Conservation (phyloP, 2,888 invertebrate genomes). For the Meiosimyza platycephala region DNA sequence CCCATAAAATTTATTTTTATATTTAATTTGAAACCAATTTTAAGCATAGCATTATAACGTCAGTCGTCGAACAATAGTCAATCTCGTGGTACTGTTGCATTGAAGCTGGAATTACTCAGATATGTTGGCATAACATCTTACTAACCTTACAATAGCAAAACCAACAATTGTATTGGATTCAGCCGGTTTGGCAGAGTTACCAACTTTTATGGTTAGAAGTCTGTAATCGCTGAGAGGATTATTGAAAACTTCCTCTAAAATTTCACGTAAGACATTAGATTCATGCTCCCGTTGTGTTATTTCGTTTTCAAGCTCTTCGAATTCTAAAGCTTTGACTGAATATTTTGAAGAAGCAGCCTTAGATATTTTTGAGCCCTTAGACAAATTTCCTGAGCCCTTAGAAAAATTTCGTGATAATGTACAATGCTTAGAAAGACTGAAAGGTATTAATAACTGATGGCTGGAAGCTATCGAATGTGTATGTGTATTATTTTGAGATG, state of each 20-base stretch:
- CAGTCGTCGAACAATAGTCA: background rate
- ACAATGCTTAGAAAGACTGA: background rate
- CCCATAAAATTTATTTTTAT: too few species aligned
- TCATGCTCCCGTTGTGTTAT: constrained; percentile 35
- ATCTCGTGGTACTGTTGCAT: background rate
- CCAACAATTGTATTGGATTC: constrained; percentile 52
- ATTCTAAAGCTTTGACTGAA: background rate
- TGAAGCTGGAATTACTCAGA: background rate
- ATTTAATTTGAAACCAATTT: too few species aligned
- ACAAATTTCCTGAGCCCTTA: constrained; percentile 16
- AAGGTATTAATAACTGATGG: background rate
- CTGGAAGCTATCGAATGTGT: too few species aligned
- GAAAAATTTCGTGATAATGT: background rate
- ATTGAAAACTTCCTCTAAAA: constrained; percentile 46
- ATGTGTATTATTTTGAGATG: too few species aligned
- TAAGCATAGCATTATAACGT: too few species aligned
- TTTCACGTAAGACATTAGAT: constrained; percentile 39
- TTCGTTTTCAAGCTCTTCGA: background rate
- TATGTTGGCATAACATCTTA: constrained; percentile 1
- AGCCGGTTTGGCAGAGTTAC: constrained; percentile 47
- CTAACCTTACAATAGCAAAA: constrained; percentile 54
- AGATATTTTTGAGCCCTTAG: constrained; percentile 15
- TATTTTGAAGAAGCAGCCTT: background rate
- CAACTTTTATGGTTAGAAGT: constrained; percentile 54
- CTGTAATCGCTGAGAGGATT: constrained; percentile 47